phyloP scores from a whole-genome alignment of 37 sponge, comb jelly and placozoan species.

The Mnemiopsis leidyi region DNA sequence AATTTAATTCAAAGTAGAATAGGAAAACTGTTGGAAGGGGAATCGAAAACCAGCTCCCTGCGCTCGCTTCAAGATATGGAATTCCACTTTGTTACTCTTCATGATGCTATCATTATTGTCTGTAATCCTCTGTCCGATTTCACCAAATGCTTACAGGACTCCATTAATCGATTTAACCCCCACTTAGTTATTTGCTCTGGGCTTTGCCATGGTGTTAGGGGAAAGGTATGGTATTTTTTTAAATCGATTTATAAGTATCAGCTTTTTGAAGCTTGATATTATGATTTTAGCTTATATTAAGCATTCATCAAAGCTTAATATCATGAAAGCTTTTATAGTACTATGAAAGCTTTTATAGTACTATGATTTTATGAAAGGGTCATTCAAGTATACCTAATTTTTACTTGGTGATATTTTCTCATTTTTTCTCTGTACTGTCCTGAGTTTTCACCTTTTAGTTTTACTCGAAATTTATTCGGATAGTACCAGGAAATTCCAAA shows the following conservation, averaged over 20 bases:
- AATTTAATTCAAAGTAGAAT: neutral
- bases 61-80: slow-evolving; percentile 9
- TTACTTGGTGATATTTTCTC: no score
- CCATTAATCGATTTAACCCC: slow-evolving; percentile 59
- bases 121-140: neutral
- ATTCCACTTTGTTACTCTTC: slow-evolving; percentile 35
- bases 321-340: no score
- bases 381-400: no score
- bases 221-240: slow-evolving; percentile 10
- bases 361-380: no score
- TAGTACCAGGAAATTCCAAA: no score
- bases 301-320: no score
- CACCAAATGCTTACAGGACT: slow-evolving; percentile 21
- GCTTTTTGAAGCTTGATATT: no score
- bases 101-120: slow-evolving; percentile 52
- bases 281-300: no score
- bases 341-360: no score
- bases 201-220: slow-evolving; percentile 56
- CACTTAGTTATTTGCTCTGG: slow-evolving; percentile 6
- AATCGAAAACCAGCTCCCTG: slow-evolving; percentile 46
- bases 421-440: no score
- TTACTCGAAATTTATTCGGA: no score
- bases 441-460: no score
- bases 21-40: neutral
- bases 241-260: neutral